Conservation (phyloP, 2,113 vertebrate genomes). For the Formicarius rufipectus region DNA sequence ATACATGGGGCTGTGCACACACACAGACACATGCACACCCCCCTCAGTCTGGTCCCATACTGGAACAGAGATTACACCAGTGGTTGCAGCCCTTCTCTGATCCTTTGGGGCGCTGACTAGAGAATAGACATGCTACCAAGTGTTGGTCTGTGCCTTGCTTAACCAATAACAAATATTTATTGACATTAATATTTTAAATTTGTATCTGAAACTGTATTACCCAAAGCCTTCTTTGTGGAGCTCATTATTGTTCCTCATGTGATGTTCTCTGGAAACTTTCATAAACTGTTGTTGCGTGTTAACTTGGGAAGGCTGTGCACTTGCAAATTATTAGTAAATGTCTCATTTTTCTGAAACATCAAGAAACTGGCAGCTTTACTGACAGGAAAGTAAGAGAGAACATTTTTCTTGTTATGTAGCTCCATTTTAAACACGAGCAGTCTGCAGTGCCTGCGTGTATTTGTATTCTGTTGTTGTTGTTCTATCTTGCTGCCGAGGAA, state of each 20-base stretch:
- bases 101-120: background rate
- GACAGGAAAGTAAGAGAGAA: background rate
- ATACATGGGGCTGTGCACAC: background rate
- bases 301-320: background rate
- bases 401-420: background rate
- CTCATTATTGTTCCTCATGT: background rate
- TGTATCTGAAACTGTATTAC: background rate
- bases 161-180: fast-evolving
- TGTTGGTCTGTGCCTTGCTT: background rate
- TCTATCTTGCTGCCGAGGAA: background rate
- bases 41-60: background rate
- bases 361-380: slow-evolving; percentile 14
- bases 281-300: background rate
- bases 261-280: background rate
- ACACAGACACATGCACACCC: too few relatives aligned
- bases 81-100: background rate
- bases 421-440: background rate
- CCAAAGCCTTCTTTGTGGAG: background rate
- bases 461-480: background rate
- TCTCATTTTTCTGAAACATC: background rate
- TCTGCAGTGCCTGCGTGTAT: background rate
- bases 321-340: slow-evolving; percentile 10
- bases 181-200: background rate
- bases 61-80: background rate
- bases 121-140: background rate